Evolutionary conservation across 2,888 invertebrate genomes (phyloP).

Genomic region (Rhabditoides inermis): DNA sequence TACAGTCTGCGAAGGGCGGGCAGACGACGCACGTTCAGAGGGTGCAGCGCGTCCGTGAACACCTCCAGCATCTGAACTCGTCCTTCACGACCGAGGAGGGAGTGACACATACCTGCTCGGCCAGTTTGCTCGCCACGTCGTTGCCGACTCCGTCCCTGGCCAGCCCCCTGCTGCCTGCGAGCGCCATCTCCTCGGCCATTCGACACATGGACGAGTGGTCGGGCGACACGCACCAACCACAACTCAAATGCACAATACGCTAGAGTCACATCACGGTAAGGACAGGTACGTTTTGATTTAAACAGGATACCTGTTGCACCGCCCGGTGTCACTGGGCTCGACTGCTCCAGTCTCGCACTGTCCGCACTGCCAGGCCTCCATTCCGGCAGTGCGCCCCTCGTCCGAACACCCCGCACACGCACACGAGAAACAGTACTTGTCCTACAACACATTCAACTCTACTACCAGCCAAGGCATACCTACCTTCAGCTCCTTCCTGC

Average conservation of each 20-base stretch:
- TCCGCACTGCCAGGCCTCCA: constrained; percentile 19
- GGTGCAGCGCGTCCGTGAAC: constrained; percentile 3
- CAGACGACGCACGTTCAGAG: constrained; percentile 11
- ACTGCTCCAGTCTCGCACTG: constrained; percentile 11
- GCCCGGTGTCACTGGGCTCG: neutral
- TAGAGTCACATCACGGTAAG: too few species aligned
- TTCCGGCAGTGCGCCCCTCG: constrained; percentile 15
- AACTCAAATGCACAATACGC: constrained; percentile 12
- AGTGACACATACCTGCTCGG: neutral
- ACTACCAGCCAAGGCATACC: neutral
- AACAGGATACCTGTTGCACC: too few species aligned
- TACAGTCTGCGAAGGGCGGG: constrained; percentile 10
- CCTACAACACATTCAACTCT: constrained; percentile 5
- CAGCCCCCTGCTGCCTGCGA: neutral
- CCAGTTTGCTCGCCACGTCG: neutral
- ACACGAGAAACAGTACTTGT: constrained; percentile 27
- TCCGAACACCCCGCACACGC: constrained; percentile 27
- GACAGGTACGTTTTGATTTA: too few species aligned
- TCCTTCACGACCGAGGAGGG: neutral
- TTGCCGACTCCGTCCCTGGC: constrained; percentile 1
- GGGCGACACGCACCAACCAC: constrained; percentile 13
- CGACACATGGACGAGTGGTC: constrained; percentile 13
- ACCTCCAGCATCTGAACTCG: neutral
- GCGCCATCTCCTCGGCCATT: constrained; percentile 7
- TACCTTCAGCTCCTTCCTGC: constrained; percentile 11